phyloP scores from a whole-genome alignment of 1,140 invertebrate species.

The Episyrphus balteatus region DNA sequence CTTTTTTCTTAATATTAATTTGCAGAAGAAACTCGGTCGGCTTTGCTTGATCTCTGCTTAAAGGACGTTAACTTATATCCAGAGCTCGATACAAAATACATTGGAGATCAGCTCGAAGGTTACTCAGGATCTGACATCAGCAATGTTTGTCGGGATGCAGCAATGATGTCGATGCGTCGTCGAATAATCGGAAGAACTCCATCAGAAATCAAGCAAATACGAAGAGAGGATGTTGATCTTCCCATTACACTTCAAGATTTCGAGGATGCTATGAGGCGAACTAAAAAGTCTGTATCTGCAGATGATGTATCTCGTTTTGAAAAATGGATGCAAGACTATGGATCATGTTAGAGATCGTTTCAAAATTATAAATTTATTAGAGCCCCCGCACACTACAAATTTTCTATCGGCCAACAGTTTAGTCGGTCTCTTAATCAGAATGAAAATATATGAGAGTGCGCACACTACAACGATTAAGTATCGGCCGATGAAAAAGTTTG shows the following conservation, averaged over 20 bases:
- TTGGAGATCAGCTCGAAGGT: slow-evolving; percentile 78
- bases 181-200: slow-evolving; percentile 86
- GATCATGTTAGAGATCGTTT: slow-evolving; percentile 55
- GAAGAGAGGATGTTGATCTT: slow-evolving; percentile 87
- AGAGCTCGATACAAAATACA: slow-evolving; percentile 64
- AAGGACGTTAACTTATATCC: slow-evolving; percentile 72
- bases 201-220: slow-evolving; percentile 83
- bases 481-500: no score
- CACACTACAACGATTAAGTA: no score
- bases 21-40: slow-evolving; percentile 65
- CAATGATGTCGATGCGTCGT: slow-evolving; percentile 97
- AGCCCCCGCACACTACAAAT: no score
- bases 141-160: slow-evolving; percentile 95
- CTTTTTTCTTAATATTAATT: slow-evolving; percentile 1
- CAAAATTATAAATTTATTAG: no score
- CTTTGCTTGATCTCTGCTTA: slow-evolving; percentile 84
- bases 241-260: slow-evolving; percentile 86
- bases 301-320: slow-evolving; percentile 90
- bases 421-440: no score
- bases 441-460: no score
- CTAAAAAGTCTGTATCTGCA: slow-evolving; percentile 87
- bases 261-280: slow-evolving; percentile 75
- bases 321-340: slow-evolving; percentile 94
- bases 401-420: no score
- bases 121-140: slow-evolving; percentile 98